Conservation (phyloP, 1,140 invertebrate genomes). For the Drosophila sp. region DNA sequence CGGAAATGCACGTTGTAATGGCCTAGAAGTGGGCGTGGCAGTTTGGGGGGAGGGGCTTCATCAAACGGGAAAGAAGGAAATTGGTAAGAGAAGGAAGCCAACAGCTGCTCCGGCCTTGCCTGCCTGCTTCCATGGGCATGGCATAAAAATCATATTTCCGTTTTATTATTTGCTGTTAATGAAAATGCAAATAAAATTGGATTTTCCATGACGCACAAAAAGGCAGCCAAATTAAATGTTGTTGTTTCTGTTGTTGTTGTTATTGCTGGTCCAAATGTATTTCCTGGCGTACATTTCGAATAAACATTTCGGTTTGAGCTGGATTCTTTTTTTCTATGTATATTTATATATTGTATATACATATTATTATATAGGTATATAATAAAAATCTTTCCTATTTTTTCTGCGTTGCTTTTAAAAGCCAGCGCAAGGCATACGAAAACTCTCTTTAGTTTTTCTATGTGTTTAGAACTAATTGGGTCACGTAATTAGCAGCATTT, state of each 20-base stretch:
- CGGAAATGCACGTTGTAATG: conserved; percentile 78
- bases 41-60: conserved; percentile 15
- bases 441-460: conserved; percentile 15
- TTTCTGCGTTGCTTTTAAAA: conserved; percentile 47
- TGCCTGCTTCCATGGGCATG: conserved; percentile 50
- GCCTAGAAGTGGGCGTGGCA: conserved; percentile 66
- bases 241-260: conserved; percentile 27
- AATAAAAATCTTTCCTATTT: conserved; percentile 5
- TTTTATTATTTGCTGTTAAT: conserved; percentile 81
- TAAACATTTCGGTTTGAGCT: conserved; percentile 67
- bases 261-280: conserved; percentile 60
- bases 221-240: conserved; percentile 68
- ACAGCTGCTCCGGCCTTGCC: conserved; percentile 42
- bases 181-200: conserved; percentile 80
- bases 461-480: conserved; percentile 76
- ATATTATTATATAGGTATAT: not conserved
- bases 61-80: not conserved
- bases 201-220: conserved; percentile 74
- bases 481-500: conserved; percentile 70
- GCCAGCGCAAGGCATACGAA: conserved; percentile 39
- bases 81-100: conserved; percentile 12
- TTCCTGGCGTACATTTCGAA: conserved; percentile 75
- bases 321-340: conserved; percentile 26
- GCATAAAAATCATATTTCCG: conserved; percentile 80
- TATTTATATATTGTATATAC: conserved; percentile 9